phyloP scores from a whole-genome alignment of 2,888 invertebrate species.

The Chaitophorus viminalis region DNA sequence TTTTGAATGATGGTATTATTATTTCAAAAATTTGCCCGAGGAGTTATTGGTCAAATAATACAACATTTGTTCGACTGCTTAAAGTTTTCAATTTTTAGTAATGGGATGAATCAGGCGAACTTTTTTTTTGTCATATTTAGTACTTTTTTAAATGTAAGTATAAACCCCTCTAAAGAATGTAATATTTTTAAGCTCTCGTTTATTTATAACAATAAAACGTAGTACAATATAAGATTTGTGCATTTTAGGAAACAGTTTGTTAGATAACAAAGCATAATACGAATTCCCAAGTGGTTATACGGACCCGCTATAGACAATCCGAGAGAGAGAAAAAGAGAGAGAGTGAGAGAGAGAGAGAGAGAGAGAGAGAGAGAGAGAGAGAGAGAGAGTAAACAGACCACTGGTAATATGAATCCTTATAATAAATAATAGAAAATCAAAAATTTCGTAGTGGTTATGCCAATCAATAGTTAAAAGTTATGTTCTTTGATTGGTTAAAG shows the following conservation, averaged over 20 bases:
- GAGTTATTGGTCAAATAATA: background rate
- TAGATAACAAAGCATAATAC: background rate
- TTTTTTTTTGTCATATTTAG: background rate
- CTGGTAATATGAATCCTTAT: background rate
- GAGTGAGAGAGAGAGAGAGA: too few relatives aligned
- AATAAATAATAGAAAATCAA: too few relatives aligned
- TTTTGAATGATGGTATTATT: background rate
- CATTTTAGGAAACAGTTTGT: background rate
- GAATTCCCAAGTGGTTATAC: background rate
- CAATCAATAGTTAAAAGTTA: too few relatives aligned
- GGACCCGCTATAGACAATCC: background rate
- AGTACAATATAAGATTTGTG: background rate
- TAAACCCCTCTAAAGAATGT: background rate
- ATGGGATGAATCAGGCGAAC: background rate
- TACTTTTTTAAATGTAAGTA: background rate
- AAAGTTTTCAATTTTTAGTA: background rate
- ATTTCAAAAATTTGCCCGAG: background rate
- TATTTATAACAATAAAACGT: background rate
- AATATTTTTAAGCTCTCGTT: background rate
- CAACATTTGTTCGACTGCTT: background rate
- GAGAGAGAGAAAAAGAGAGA: too few relatives aligned
- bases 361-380: too few relatives aligned
- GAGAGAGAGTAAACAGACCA: background rate
- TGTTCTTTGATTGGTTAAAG: too few relatives aligned
- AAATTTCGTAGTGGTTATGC: too few relatives aligned